Conservation (phyloP, 2,797 vertebrate genomes). For the Protonibea diacanthus region DNA sequence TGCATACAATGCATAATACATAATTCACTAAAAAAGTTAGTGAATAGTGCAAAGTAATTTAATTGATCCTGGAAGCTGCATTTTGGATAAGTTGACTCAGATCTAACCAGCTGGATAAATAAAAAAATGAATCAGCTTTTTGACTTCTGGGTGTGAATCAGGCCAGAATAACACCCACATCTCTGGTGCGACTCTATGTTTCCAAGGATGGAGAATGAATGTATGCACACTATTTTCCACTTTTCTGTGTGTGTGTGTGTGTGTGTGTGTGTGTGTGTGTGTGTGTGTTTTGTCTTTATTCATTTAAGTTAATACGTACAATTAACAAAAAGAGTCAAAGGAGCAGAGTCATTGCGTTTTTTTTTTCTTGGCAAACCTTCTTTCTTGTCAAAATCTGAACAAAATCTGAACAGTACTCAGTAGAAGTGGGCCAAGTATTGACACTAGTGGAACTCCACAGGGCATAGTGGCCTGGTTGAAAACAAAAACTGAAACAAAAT, state of each 20-base stretch:
- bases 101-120: not conserved
- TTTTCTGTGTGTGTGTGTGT: not conserved
- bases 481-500: not conserved
- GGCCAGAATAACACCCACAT: too few relatives aligned
- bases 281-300: not conserved
- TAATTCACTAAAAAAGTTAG: constrained; percentile 1
- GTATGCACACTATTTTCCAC: not conserved
- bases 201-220: not conserved
- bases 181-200: too few relatives aligned
- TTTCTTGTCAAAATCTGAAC: not conserved
- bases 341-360: too few relatives aligned
- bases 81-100: not conserved
- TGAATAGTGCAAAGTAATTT: not conserved
- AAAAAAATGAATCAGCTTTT: not conserved
- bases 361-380: too few relatives aligned
- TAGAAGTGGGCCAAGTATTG: not conserved
- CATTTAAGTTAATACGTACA: not conserved
- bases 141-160: not conserved
- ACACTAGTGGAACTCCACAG: constrained; percentile 5
- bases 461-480: not conserved
- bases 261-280: not conserved
- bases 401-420: not conserved
- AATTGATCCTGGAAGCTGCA: not conserved
- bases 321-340: too few relatives aligned
- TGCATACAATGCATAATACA: not conserved